Evolutionary conservation across 2,888 invertebrate species (phyloP), one percentile per base, ranked within the genome.

Genomic region (Synanthedon andrenaeformis): DNA sequence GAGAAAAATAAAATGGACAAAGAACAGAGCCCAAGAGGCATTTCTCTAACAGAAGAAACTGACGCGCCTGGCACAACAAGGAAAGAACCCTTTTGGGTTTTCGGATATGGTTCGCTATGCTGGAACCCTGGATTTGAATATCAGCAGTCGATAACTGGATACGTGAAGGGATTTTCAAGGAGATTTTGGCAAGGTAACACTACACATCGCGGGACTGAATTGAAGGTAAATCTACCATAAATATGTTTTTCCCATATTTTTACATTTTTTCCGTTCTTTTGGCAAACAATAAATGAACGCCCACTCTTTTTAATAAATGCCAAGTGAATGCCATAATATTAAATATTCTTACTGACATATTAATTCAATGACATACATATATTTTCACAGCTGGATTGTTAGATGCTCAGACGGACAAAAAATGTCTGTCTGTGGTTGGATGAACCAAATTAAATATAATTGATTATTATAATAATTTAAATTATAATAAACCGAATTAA

Each of bases 91-190:
- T 76, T 94, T 71, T 98, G 97, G 97, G 91, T 98, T 28, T 98
- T 98, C 72, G 98, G 97, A 1, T 98, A 98, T 69, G 98, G 98
- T 3, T 97, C 97, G 0, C 81, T 98, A 52, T 95, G 97, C 81
- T 98, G 98, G 98, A 92, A 95, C 80, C 96, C 96, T 0, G 97
- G 98, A 53, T 98, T 98, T 76, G 92, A 93, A 53, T 96, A 92
- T 74, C 90, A 91, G 65, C 91, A 92, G 67, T 93, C 93, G 56
- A 84, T 94, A 12, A 92, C 93, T 12, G 98, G 98, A n/a, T 93
- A 92, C 70, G 89, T 96, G 10, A 90, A 89, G 62, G 96, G 96
- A 2, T 97, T 92, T 74, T 89, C 91, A 10, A 89, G 97, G 63
- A 90, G 94, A 73, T 98, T 98, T 80, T 98, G 97, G 96, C 98